These are phyloP conservation scores for Osmerus mordax DNA, from an alignment of 2,113 vertebrate species.

Conservation along the genomic window DNA sequence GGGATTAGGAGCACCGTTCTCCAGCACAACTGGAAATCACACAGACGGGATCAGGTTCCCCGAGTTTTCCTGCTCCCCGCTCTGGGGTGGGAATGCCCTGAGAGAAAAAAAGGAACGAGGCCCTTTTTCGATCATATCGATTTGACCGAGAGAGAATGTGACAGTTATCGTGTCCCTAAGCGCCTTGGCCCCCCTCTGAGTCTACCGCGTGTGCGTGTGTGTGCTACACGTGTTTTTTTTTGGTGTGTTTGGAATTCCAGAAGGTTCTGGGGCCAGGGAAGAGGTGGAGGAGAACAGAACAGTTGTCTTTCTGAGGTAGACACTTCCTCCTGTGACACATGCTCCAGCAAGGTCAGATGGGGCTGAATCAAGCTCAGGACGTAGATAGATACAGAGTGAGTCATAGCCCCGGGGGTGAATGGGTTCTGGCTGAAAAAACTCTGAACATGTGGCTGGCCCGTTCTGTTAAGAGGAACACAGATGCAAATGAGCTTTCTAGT, in stretches of 20 bases:
- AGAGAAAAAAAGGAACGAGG: constrained; percentile 38
- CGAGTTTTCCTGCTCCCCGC: constrained; percentile 46
- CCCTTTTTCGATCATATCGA: constrained; percentile 35
- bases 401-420: constrained; percentile 41
- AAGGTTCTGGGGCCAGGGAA: no score
- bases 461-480: background rate
- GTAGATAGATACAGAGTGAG: constrained; percentile 61
- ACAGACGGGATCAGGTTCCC: constrained; percentile 54
- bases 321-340: constrained; percentile 46
- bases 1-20: constrained; percentile 61
- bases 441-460: background rate
- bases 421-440: background rate
- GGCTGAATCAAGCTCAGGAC: constrained; percentile 57
- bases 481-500: background rate
- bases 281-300: background rate
- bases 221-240: background rate
- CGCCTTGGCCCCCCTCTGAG: background rate
- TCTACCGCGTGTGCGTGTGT: constrained; percentile 5
- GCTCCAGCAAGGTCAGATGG: constrained; percentile 52
- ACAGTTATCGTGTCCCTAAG: constrained; percentile 8
- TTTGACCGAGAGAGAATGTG: constrained; percentile 29
- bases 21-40: constrained; percentile 58
- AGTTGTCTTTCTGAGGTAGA: background rate
- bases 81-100: constrained; percentile 42
- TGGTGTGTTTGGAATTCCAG: no score